Base-by-base conservation (phyloP, 2,797 vertebrate species). In the Okamejei kenojei region DNA sequence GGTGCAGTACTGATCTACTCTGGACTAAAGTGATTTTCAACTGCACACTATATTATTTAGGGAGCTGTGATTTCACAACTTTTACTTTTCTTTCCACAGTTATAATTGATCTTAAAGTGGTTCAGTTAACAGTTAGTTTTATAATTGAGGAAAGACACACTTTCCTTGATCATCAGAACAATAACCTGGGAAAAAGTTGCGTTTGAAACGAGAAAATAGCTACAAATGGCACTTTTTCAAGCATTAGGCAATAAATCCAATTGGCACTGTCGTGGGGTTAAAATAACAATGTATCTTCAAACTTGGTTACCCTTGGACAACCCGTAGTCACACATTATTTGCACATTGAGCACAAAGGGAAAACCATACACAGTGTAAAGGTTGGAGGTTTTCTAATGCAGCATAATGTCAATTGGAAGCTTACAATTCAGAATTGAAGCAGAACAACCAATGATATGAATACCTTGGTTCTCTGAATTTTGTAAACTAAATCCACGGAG, bases 121-220 rank as follows among this genome's bases (percentile, higher is more conserved):
- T 32, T 32, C 29, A 11, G 10, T 15, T 35, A 21, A 88, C n/a
- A 88, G 5, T 7, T n/a, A 29, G 61, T 68, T n/a, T 7, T 15
- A 35, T 21, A 32, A 88, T 19, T 68, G 84, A 68, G n/a, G n/a
- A n/a, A 88, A 26, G 32, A 19, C n/a, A 1, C 5, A 35, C 15
- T 0, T 88, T 21, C 29, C 9, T 88, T 19, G 63, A 68, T 68
- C n/a, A 88, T 63, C 17, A 19, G 7, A 21, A 68, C 61, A 88
- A 21, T 88, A 63, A 88, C 15, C n/a, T 88, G 21, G 8, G 7
- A 88, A 88, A 88, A 88, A 88, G n/a, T 35, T 88, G 84, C 21
- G 61, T 9, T 68, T 15, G n/a, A 65, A 88, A 68, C 17, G 68
- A 68, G 84, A 68, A 88, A 88, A 68, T 63, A 65, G 4, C 61